phyloP scores from a whole-genome alignment of 2,888 invertebrate genomes.

The Candidula unifasciata region DNA sequence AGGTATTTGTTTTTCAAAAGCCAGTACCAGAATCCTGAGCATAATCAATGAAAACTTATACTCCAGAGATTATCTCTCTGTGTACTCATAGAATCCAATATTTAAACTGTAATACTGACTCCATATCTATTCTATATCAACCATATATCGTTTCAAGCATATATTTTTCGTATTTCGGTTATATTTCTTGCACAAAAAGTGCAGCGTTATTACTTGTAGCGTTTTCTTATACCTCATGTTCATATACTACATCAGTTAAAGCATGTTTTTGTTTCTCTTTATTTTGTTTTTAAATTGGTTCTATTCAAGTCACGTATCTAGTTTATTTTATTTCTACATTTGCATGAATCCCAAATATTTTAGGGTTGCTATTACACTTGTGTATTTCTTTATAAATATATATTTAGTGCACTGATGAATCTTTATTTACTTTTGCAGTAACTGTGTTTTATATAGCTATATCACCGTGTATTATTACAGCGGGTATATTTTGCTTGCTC shows the following conservation, averaged over 20 bases:
- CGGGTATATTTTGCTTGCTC: too few relatives aligned
- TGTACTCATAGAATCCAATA: constrained; percentile 18
- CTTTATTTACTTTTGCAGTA: background rate
- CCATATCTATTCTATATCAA: background rate
- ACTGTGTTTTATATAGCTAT: background rate
- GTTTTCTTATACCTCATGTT: too few relatives aligned
- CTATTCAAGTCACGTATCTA: too few relatives aligned
- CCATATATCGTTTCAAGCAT: background rate
- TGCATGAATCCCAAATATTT: too few relatives aligned
- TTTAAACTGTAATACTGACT: background rate
- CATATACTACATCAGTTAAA: too few relatives aligned
- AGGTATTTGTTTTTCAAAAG: constrained; percentile 30
- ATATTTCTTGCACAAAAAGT: background rate
- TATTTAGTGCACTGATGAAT: background rate
- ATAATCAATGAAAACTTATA: constrained; percentile 21
- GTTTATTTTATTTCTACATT: too few relatives aligned
- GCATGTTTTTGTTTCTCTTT: too few relatives aligned
- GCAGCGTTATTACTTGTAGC: background rate
- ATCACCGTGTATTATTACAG: too few relatives aligned
- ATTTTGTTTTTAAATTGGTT: too few relatives aligned
- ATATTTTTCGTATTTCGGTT: background rate
- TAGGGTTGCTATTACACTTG: too few relatives aligned
- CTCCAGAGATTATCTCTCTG: constrained; percentile 4
- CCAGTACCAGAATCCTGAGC: constrained; percentile 33
- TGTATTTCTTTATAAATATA: too few relatives aligned